Percentiles rank a stretch among this genome's conserved stretches.
Conservation (phyloP, 2,797 vertebrate species). For the Phrynocephalus forsythii region DNA sequence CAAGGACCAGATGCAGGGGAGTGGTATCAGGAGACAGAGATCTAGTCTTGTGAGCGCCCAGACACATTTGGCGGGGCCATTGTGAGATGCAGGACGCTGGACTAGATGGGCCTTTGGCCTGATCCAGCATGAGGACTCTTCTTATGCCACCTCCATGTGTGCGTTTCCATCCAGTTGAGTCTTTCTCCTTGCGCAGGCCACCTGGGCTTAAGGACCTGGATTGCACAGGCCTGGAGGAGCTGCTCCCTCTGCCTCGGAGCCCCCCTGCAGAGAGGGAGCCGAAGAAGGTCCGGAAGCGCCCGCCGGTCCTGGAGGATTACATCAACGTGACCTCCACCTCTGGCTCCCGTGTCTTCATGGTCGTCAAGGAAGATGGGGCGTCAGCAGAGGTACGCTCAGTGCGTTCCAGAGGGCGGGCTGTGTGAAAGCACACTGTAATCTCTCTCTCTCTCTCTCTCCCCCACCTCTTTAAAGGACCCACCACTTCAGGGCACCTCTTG, state of each 20-base stretch:
- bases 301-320: constrained; percentile 90
- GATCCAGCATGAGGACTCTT: too few relatives aligned
- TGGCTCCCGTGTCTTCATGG: constrained; percentile 88
- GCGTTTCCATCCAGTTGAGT: background rate
- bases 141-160: background rate
- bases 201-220: background rate
- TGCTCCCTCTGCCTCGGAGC: constrained; percentile 66
- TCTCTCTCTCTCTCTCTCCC: too few relatives aligned
- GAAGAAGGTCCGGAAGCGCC: constrained; percentile 80
- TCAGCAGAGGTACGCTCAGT: constrained; percentile 67
- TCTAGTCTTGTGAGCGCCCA: too few relatives aligned
- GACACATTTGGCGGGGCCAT: too few relatives aligned
- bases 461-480: background rate
- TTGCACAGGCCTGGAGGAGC: constrained; percentile 77
- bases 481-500: too few relatives aligned
- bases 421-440: too few relatives aligned
- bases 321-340: constrained; percentile 88
- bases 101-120: too few relatives aligned
- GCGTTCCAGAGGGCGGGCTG: background rate
- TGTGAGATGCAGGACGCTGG: too few relatives aligned
- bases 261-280: constrained; percentile 44
- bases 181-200: background rate
- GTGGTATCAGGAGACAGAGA: too few relatives aligned
- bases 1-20: too few relatives aligned
- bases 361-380: constrained; percentile 78